Conservation (phyloP, 2,113 vertebrate genomes). For the Lampris megalopsis region DNA sequence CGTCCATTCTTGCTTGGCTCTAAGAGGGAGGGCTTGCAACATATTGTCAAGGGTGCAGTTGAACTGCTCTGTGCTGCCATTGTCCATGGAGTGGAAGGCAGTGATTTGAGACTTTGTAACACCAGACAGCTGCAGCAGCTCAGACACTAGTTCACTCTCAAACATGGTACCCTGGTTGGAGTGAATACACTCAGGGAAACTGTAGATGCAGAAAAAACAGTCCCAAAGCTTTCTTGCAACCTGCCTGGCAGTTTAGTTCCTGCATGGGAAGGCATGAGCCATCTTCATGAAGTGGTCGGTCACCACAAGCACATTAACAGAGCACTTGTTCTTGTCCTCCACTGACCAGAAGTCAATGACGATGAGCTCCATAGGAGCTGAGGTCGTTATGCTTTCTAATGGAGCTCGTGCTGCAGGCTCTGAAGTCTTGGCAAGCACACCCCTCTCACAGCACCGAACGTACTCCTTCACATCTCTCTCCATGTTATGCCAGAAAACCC, state of each 20-base stretch:
- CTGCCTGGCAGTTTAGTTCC: constrained; percentile 1
- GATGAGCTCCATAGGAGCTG: constrained; percentile 23
- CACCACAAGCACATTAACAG: constrained; percentile 21
- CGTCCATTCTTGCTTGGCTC: background rate
- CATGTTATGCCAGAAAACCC: no score
- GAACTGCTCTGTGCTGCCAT: background rate
- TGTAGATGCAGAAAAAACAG: background rate
- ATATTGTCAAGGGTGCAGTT: background rate
- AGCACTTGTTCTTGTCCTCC: constrained; percentile 6
- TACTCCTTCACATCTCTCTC: no score
- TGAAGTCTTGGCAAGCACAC: constrained; percentile 4
- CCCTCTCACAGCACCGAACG: background rate
- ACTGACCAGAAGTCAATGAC: constrained; percentile 23
- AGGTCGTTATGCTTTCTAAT: constrained; percentile 19
- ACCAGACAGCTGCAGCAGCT: background rate
- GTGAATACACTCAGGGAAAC: background rate
- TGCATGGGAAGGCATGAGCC: constrained; percentile 1
- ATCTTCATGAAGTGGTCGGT: constrained; percentile 31
- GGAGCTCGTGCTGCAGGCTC: constrained; percentile 9
- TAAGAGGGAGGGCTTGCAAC: background rate
- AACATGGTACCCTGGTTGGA: constrained; percentile 1
- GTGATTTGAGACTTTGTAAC: background rate
- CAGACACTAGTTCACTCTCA: background rate
- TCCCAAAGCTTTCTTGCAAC: constrained; percentile 6
- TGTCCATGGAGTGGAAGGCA: background rate